A percentile compares a stretch with the other conserved stretches of the same genome.
phyloP scores from a whole-genome alignment of 2,888 invertebrate genomes.

The Phytoseiulus persimilis region DNA sequence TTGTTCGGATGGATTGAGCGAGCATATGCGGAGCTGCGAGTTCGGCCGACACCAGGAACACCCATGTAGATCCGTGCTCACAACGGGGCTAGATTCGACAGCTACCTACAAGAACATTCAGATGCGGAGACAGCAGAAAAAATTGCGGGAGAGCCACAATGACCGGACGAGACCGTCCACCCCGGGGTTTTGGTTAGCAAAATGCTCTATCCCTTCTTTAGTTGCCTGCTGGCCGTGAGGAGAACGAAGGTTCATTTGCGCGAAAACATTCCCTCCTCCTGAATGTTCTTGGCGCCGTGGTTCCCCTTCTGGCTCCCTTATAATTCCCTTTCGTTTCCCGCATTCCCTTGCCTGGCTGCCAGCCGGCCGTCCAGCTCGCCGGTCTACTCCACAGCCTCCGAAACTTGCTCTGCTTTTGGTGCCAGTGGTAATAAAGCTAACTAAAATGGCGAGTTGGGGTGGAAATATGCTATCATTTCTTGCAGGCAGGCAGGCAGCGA shows the following conservation, averaged over 20 bases:
- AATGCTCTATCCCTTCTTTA: background rate
- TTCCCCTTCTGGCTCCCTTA: background rate
- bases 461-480: constrained; percentile 5
- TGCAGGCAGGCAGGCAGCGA: background rate
- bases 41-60: too few species aligned
- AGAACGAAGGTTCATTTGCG: background rate
- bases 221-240: background rate
- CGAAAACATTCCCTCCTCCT: background rate
- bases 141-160: background rate
- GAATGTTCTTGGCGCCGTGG: background rate
- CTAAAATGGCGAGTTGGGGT: constrained; percentile 26
- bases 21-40: too few species aligned
- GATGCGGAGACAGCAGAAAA: background rate
- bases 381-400: background rate
- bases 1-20: too few species aligned
- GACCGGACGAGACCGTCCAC: background rate
- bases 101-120: background rate
- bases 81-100: too few species aligned
- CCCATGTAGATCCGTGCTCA: too few species aligned
- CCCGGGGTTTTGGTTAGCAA: background rate
- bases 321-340: background rate
- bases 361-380: background rate
- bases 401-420: background rate
- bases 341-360: background rate
- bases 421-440: constrained; percentile 34